phyloP scores from a whole-genome alignment of 2,797 vertebrate species.

The Poliocrania exsul region DNA sequence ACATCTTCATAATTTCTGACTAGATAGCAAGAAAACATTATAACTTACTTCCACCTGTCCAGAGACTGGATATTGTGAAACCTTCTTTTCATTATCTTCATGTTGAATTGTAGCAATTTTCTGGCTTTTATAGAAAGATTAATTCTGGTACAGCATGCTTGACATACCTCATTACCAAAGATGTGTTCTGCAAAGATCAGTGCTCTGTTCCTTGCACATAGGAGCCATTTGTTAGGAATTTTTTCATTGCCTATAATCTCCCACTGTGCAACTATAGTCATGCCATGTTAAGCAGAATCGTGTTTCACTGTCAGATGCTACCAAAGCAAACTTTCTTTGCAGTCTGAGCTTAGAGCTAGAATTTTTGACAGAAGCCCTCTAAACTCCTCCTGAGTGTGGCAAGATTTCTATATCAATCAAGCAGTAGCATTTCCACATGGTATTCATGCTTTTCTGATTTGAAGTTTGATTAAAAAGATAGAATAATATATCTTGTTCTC shows the following conservation, averaged over 20 bases:
- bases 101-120: background rate
- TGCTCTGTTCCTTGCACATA: slow-evolving; percentile 11
- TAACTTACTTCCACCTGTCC: background rate
- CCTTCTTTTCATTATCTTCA: background rate
- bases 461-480: background rate
- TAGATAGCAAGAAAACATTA: background rate
- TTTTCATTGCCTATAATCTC: background rate
- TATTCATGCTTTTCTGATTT: slow-evolving; percentile 1
- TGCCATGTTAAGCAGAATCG: background rate
- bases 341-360: background rate
- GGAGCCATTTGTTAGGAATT: slow-evolving; percentile 20
- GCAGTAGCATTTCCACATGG: background rate
- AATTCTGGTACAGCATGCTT: background rate
- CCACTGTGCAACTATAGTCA: background rate
- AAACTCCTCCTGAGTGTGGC: background rate
- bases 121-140: slow-evolving; percentile 13
- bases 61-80: background rate
- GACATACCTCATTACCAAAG: slow-evolving; percentile 18
- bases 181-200: slow-evolving; percentile 15
- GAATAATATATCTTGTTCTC: background rate
- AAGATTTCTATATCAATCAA: background rate
- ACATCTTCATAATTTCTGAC: background rate
- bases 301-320: slow-evolving; percentile 12
- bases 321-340: slow-evolving; percentile 9
- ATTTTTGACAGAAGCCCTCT: background rate